Evolutionary conservation across 2,888 invertebrate species (phyloP).

Genomic region (Brenthis daphne): DNA sequence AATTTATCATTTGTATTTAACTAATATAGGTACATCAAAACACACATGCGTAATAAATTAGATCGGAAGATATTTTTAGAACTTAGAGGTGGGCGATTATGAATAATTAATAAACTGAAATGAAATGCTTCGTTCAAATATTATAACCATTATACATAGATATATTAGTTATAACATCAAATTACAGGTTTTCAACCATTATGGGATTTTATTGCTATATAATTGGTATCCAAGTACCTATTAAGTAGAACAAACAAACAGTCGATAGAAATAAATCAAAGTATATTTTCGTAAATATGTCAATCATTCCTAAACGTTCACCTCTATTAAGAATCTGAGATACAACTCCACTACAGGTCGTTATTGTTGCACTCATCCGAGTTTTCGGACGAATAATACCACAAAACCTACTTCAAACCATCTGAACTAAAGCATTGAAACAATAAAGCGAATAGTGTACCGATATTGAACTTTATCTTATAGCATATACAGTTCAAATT

Average conservation of each 20-base stretch:
- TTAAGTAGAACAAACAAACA: not conserved
- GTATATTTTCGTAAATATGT: not conserved
- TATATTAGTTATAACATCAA: not conserved
- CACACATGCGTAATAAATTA: conserved; percentile 77
- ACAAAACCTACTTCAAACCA: conserved; percentile 19
- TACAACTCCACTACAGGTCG: conserved; percentile 54
- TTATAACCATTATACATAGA: not conserved
- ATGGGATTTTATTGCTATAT: no score
- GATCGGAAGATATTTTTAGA: conserved; percentile 71
- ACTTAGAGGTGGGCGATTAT: conserved; percentile 15
- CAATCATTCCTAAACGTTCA: conserved; percentile 13
- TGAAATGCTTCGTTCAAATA: no score
- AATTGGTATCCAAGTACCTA: no score
- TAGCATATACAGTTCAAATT: conserved; percentile 9
- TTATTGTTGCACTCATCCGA: conserved; percentile 46
- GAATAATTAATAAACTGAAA: not conserved
- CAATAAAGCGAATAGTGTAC: not conserved
- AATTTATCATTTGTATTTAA: conserved; percentile 71
- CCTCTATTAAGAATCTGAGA: conserved; percentile 53
- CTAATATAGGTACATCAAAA: conserved; percentile 77
- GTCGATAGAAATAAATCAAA: not conserved
- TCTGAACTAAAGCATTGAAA: conserved; percentile 18
- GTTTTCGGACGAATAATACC: conserved; percentile 20
- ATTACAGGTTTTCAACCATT: not conserved
- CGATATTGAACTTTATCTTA: conserved; percentile 10